Conservation (phyloP, 1,140 invertebrate genomes). For the Atta cephalotes region DNA sequence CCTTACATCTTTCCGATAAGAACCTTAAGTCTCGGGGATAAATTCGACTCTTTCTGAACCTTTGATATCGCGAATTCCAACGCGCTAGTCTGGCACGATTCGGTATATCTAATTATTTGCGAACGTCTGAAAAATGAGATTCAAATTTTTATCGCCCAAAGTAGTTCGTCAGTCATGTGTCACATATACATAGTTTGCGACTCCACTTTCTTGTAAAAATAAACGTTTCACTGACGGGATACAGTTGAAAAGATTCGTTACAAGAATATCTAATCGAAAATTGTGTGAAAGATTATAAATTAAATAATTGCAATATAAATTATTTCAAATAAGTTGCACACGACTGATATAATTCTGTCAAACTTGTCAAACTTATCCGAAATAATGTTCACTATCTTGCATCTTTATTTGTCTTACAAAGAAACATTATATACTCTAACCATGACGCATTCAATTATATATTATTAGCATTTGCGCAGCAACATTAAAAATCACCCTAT, state of each 20-base stretch:
- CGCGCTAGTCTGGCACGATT: conserved; percentile 34
- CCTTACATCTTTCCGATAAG: conserved; percentile 73
- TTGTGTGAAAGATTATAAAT: neutral
- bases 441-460: neutral
- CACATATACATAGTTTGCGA: conserved; percentile 2
- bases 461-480: neutral
- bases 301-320: neutral
- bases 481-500: conserved; percentile 29
- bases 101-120: conserved; percentile 54
- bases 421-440: neutral
- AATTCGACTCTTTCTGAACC: conserved; percentile 56
- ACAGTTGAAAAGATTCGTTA: neutral
- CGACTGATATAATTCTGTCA: neutral
- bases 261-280: neutral
- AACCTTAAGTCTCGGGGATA: conserved; percentile 59
- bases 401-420: neutral
- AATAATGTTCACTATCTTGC: neutral
- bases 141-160: conserved; percentile 44
- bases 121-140: conserved; percentile 36
- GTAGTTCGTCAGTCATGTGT: conserved; percentile 14
- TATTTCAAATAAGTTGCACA: neutral
- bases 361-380: neutral
- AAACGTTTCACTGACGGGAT: neutral
- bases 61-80: conserved; percentile 42
- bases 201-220: conserved; percentile 16